phyloP scores from a whole-genome alignment of 2,797 vertebrate species.

The Catamblyrhynchus diadema region DNA sequence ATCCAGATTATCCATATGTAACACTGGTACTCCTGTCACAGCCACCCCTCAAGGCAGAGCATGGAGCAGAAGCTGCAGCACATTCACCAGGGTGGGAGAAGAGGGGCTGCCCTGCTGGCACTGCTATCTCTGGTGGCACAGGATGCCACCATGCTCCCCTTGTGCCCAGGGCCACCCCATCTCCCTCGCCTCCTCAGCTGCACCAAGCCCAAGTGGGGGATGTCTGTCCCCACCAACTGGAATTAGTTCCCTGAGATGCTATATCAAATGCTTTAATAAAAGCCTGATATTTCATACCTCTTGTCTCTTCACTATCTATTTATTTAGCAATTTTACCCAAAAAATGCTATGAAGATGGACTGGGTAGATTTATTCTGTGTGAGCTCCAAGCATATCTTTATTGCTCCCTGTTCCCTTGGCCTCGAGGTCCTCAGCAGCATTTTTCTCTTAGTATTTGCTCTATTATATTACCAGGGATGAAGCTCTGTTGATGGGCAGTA shows the following conservation, averaged over 20 bases:
- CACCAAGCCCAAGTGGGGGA: not conserved
- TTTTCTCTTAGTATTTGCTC: slow-evolving; percentile 59
- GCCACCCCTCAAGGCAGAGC: fast-evolving
- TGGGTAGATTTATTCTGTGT: slow-evolving; percentile 47
- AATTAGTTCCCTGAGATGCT: slow-evolving; percentile 2
- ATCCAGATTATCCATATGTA: not conserved
- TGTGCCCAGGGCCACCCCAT: fast-evolving
- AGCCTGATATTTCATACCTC: slow-evolving; percentile 33
- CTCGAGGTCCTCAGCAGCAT: slow-evolving; percentile 26
- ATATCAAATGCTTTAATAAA: slow-evolving; percentile 50
- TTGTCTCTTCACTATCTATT: slow-evolving; percentile 32
- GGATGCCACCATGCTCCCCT: not conserved
- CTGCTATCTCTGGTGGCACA: not conserved
- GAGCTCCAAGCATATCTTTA: slow-evolving; percentile 24
- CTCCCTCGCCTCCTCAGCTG: fast-evolving
- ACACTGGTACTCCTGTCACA: not conserved
- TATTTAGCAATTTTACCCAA: slow-evolving; percentile 52
- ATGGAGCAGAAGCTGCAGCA: fast-evolving
- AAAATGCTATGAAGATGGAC: slow-evolving; percentile 9
- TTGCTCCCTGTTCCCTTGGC: slow-evolving; percentile 21
- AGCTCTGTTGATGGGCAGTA: slow-evolving; percentile 44
- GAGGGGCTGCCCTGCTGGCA: not conserved
- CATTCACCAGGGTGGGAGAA: not conserved
- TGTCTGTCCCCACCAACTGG: not conserved
- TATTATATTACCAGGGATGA: slow-evolving; percentile 36